Base-by-base conservation (phyloP, 2,797 vertebrate genomes). In the Syngnathus acus region DNA sequence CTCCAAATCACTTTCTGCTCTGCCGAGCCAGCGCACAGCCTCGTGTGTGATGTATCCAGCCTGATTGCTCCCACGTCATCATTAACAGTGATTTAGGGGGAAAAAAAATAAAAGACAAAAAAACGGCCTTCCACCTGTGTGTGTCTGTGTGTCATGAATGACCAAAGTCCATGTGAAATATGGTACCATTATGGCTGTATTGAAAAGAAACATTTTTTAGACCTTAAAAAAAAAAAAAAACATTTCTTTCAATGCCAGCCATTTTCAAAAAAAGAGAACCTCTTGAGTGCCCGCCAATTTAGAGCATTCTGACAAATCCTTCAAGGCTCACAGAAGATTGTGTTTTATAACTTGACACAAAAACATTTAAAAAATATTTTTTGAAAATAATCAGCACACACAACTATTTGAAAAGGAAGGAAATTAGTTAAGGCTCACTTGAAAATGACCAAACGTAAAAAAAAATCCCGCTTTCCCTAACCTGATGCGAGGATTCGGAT, bases 401-500 rank as follows among this genome's bases (percentile, higher is more conserved):
- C 23, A 32, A 32, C 32, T 32, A 32, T 32, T 32, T 32, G 3
- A 32, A 32, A 32, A 32, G 84, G 88, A 82, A 91, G 88, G 86
- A 90, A 90, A 89, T 73, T 80, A 81, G 75, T 7, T 10, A 26
- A 70, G 66, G 76, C 77, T 84, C 85, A 84, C 88, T 85, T n/a
- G 48, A 51, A 51, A 89, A 90, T 89, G 85, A 72, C 86, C 78
- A 84, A 77, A 68, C 72, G 57, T 61, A 86, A 71, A 74, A 76
- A 72, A 82, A 70, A 67, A 62, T 71, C 54, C 61, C 78, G 84
- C 82, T 82, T 89, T 88, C 79, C 87, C 23, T 63, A 82, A 79
- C 78, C 74, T n/a, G 76, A 86, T 77, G 85, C 89, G 89, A 88
- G 84, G 89, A 87, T 84, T 78, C 78, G 76, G 81, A 89, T 87